A percentile compares a stretch with the other conserved stretches of the same genome.
phyloP scores from a whole-genome alignment of 2,113 vertebrate species.

The Phylloscopus trochiloides region DNA sequence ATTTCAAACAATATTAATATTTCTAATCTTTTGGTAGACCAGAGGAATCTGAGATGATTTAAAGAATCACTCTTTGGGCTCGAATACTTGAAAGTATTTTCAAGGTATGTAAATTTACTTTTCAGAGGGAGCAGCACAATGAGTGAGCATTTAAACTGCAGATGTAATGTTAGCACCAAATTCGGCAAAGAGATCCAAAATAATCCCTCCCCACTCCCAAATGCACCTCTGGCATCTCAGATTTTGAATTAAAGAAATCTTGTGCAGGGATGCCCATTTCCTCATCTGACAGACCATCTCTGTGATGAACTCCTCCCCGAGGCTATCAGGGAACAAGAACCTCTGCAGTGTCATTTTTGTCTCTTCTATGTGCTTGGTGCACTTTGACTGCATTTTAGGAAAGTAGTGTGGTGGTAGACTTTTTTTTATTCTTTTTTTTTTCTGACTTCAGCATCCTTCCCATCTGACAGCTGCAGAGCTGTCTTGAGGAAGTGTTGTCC shows the following conservation, averaged over 20 bases:
- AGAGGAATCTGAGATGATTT: not conserved
- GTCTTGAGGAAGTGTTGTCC: not conserved
- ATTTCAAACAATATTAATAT: not conserved
- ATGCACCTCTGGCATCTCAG: not conserved
- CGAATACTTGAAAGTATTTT: not conserved
- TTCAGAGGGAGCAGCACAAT: not conserved
- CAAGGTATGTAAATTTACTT: not conserved
- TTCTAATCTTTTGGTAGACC: not conserved
- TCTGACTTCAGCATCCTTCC: not conserved
- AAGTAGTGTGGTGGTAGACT: not conserved
- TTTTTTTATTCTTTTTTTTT: not conserved
- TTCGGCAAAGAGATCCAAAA: not conserved
- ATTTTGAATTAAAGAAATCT: not conserved
- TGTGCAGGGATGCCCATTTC: fast-evolving
- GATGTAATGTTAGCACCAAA: not conserved
- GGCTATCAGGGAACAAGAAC: not conserved
- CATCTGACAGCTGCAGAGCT: not conserved
- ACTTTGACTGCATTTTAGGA: not conserved
- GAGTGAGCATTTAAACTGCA: not conserved
- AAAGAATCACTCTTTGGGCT: not conserved
- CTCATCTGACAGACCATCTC: not conserved
- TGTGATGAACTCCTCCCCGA: not conserved
- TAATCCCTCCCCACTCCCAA: not conserved
- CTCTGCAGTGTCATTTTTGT: not conserved
- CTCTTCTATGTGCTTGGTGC: fast-evolving